phyloP scores from a whole-genome alignment of 2,797 vertebrate genomes.

The Myripristis jacobus region DNA sequence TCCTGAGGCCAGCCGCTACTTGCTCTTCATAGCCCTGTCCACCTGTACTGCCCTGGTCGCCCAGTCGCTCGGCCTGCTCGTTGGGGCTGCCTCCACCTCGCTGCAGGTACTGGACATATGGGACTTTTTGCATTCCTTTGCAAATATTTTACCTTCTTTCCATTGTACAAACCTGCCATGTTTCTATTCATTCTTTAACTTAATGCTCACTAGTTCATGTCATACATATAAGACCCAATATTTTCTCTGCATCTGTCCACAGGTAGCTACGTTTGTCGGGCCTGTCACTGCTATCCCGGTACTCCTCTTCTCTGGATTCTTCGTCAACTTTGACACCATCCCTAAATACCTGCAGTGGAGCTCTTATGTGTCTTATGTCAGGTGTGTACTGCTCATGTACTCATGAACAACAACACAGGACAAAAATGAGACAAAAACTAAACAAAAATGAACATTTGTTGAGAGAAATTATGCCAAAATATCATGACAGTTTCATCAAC shows the following conservation, averaged over 20 bases:
- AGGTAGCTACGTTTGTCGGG: slow-evolving; percentile 97
- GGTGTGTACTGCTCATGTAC: slow-evolving; percentile 84
- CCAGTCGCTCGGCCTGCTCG: slow-evolving; percentile 95
- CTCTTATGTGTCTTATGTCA: slow-evolving; percentile 96
- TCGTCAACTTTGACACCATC: slow-evolving; percentile 98
- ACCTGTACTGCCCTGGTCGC: slow-evolving; percentile 93
- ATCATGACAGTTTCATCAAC: no score
- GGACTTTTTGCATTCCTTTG: background rate
- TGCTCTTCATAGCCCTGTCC: slow-evolving; percentile 94
- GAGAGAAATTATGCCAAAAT: no score
- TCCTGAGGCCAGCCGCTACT: slow-evolving; percentile 90
- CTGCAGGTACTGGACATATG: slow-evolving; percentile 84
- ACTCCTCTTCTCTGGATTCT: slow-evolving; percentile 97
- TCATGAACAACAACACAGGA: no score
- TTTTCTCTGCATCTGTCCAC: slow-evolving; percentile 11
- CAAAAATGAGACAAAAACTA: no score
- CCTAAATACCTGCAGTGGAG: slow-evolving; percentile 98
- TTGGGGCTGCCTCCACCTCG: slow-evolving; percentile 95
- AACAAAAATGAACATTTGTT: no score
- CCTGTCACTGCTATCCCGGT: slow-evolving; percentile 95
- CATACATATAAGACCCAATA: background rate
- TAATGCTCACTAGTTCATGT: background rate
- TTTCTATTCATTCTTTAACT: no score
- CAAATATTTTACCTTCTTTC: background rate
- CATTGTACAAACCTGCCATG: background rate